Evolutionary conservation across 2,113 vertebrate genomes (phyloP), one percentile per base, ranked within the genome.

Genomic region (Alethe diademata): DNA sequence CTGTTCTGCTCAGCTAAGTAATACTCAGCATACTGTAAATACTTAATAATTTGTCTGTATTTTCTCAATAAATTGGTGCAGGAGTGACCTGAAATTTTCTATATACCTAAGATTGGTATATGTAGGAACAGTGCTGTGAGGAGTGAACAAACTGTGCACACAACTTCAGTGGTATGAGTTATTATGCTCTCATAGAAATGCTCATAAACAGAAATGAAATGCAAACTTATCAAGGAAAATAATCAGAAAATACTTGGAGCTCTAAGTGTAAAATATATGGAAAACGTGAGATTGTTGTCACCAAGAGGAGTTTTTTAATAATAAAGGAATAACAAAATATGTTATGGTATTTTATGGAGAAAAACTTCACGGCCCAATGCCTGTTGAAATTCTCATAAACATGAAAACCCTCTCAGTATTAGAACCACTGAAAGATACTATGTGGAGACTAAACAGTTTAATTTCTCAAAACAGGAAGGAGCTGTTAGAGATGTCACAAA

Each of bases 61-160:
- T 33, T 66, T 75, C 19, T 38, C 35, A 78, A 36, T 57, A 82
- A 60, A 50, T 56, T 42, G 23, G 25, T 87, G 29, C 4, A 9
- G 8, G 70, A 73, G 28, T 60, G 31, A 36, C 14, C 33, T 40
- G 28, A 9, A 18, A 29, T 75, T 92, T 78, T 51, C 26, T 84
- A 0, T 29, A 6, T 47, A 4, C 0, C 0, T 25, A 38, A 53
- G 28, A 50, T 14, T 18, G 33, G 4, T 1, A 1, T 35, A 25
- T 42, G 4, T 51, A 43, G 42, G 33, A 81, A 19, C 7, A 62
- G 28, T 61, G 42, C 45, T 69, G 35, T 23, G 43, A 86, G 50
- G 57, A 75, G 8, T 22, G 58, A 79, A 24, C 8, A 20, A 93
- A 56, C 23, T n/a, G 17, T 1, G 3, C n/a, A 4, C 4, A 5